A percentile compares a stretch with the other conserved stretches of the same genome.
phyloP scores from a whole-genome alignment of 2,113 vertebrate genomes.

The Syrmaticus mikado region DNA sequence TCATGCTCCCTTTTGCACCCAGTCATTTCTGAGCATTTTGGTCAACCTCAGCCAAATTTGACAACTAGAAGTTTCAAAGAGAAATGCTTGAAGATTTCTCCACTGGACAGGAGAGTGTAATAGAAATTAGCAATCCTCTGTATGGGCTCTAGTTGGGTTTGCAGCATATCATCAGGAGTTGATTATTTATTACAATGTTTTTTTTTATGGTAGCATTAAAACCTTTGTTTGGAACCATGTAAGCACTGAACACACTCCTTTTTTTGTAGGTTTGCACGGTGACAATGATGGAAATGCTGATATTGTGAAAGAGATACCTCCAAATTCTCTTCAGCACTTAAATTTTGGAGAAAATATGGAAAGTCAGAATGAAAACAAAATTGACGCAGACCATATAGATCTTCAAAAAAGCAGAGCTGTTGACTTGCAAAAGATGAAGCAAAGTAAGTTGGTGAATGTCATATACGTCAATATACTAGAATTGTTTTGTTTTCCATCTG shows the following conservation, averaged over 20 bases:
- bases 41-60: neutral
- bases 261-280: conserved; percentile 48
- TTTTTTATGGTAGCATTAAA: accelerated
- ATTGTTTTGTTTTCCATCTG: neutral
- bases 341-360: conserved; percentile 80
- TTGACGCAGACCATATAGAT: conserved; percentile 68
- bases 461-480: neutral
- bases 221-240: neutral
- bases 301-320: conserved; percentile 78
- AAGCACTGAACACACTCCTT: neutral
- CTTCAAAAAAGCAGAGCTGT: conserved; percentile 71
- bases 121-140: neutral
- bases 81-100: neutral
- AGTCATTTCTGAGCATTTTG: neutral
- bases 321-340: conserved; percentile 80
- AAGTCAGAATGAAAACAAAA: conserved; percentile 54
- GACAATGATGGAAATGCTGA: conserved; percentile 69
- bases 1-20: accelerated
- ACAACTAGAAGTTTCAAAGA: neutral
- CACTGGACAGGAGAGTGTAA: neutral
- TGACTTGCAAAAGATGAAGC: conserved; percentile 81
- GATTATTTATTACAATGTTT: neutral
- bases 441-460: conserved; percentile 77
- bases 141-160: neutral
- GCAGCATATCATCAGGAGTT: accelerated